A percentile compares a stretch with the other conserved stretches of the same genome.
Evolutionary conservation across 2,888 invertebrate species (phyloP).

Genomic region (Drosophila vallismaia): DNA sequence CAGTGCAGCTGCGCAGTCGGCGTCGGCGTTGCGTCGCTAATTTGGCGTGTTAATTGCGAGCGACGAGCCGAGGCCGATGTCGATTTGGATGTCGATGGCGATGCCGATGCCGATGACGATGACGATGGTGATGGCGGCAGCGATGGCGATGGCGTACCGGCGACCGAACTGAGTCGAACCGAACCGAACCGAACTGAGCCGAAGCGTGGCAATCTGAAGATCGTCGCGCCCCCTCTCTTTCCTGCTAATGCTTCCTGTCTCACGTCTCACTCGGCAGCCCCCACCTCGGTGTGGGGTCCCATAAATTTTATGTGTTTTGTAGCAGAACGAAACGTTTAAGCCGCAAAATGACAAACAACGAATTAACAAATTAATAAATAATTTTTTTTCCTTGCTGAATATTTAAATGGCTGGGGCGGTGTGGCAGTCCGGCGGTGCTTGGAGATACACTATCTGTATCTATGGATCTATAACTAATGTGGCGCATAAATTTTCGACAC

Average conservation of each 20-base stretch:
- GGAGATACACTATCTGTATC: slow-evolving; percentile 59
- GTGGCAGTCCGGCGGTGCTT: slow-evolving; percentile 26
- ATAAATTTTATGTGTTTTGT: slow-evolving; percentile 74
- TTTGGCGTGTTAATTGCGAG: slow-evolving; percentile 76
- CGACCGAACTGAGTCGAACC: slow-evolving; percentile 33
- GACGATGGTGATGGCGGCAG: background rate
- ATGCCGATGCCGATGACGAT: slow-evolving; percentile 1
- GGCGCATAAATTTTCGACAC: slow-evolving; percentile 68
- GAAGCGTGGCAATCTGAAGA: slow-evolving; percentile 32
- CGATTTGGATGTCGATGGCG: slow-evolving; percentile 14
- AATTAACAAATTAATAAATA: slow-evolving; percentile 80
- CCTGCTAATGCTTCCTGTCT: slow-evolving; percentile 6
- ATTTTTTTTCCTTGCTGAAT: slow-evolving; percentile 63
- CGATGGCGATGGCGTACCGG: background rate
- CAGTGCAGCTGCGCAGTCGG: slow-evolving; percentile 18
- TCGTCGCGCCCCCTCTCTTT: slow-evolving; percentile 11
- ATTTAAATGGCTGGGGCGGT: slow-evolving; percentile 52
- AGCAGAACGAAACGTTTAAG: slow-evolving; percentile 80
- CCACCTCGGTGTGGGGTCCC: slow-evolving; percentile 43
- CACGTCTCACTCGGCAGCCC: slow-evolving; percentile 28
- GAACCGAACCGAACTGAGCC: slow-evolving; percentile 26
- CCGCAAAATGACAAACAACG: slow-evolving; percentile 79
- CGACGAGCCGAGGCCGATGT: slow-evolving; percentile 50
- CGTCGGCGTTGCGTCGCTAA: slow-evolving; percentile 60
- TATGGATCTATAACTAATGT: slow-evolving; percentile 56